These are phyloP conservation scores for Ctenochaetus hawaiiensis DNA, from an alignment of 2,797 vertebrate species.

Conservation along the genomic window DNA sequence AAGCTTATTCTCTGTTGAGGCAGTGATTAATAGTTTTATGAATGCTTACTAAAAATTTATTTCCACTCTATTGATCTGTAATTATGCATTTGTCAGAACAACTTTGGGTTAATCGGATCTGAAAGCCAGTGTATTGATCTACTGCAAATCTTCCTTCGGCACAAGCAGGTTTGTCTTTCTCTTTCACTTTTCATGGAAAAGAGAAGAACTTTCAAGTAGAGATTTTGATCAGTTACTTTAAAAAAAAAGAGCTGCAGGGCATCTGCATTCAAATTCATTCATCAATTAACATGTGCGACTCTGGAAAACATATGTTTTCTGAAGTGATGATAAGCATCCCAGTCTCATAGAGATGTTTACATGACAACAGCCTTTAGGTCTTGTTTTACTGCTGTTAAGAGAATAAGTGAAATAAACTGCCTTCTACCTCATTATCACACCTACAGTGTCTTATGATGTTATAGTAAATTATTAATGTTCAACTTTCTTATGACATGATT, in stretches of 20 bases:
- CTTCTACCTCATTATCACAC: not conserved
- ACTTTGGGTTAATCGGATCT: not conserved
- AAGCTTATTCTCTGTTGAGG: not conserved
- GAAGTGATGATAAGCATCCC: conserved; percentile 7
- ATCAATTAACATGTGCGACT: conserved; percentile 15
- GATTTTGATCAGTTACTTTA: not conserved
- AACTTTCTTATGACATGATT: not conserved
- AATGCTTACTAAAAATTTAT: conserved; percentile 3
- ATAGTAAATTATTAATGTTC: conserved; percentile 7
- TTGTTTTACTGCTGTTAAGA: not conserved
- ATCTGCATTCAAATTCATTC: not conserved
- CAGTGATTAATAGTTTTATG: not conserved
- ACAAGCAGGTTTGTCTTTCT: not conserved
- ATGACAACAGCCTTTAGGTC: not conserved
- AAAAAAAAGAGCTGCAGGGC: not conserved
- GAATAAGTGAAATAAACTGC: not conserved
- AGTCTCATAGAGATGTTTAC: not conserved
- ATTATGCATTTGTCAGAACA: not conserved
- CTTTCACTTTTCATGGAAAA: not conserved
- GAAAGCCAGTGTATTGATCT: not conserved
- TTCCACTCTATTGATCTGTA: conserved; percentile 1
- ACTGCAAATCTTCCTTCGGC: not conserved
- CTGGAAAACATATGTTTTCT: not conserved
- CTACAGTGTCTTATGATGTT: not conserved
- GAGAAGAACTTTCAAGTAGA: not conserved